Evolutionary conservation across 2,797 vertebrate genomes (phyloP), one percentile per base, ranked within the genome.

Genomic region (Phataginus tricuspis): DNA sequence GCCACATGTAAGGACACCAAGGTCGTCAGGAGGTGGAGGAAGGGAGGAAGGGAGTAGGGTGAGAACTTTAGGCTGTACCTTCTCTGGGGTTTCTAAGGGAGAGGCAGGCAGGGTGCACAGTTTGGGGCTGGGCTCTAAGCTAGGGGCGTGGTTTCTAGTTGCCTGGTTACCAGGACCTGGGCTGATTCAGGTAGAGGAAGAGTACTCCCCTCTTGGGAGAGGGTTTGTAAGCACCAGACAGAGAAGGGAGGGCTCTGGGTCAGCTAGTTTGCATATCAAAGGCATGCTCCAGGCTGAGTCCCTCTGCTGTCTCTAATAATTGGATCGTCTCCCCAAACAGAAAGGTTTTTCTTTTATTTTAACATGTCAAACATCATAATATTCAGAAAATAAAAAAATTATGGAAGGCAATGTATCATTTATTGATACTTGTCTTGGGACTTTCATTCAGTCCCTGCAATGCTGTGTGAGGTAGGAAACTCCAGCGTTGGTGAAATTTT

Each of bases 401-500:
- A 37, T 13, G 6, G 1, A 61, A 68, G n/a, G 34, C 27, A 84
- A 34, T 15, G 0, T 37, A 23, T 8, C 11, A 12, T 49, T 75
- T 90, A 79, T 64, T 83, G 45, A 39, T n/a, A 23, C 19, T 4
- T 64, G 15, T 7, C 19, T 45, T 15, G 37, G 29, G 34, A 19
- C 31, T 77, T 75, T 53, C 34, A 7, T 19, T 34, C 13, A 23
- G 63, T 5, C 25, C 34, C 16, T 14, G 45, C 37, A 31, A 49
- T 27, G 10, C 31, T 0, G 0, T 18, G 10, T 27, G 9, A 83
- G 25, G 45, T 25, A 0, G 7, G 5, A 16, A 64, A 18, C 5
- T 5, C 69, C n/a, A 19, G 51, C 0, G 0, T 0, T 23, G 75
- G 37, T 55, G 80, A 55, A 45, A 9, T 19, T 66, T 49, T 7